Conservation (phyloP, 2,888 invertebrate species). For the Mimachlamys varia region DNA sequence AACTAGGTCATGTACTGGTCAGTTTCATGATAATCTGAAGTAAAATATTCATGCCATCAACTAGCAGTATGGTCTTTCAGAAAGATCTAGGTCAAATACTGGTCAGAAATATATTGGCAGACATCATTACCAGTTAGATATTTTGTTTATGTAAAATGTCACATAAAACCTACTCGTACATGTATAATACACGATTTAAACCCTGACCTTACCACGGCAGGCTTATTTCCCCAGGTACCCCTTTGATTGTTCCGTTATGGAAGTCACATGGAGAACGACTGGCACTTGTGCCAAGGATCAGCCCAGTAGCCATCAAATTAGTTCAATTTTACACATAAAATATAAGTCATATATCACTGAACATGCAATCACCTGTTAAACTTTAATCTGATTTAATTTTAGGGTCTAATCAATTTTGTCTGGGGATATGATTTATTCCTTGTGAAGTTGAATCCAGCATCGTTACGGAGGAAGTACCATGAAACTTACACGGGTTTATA, state of each 20-base stretch:
- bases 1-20: not conserved
- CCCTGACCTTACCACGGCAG: not conserved
- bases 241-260: slow-evolving; percentile 14
- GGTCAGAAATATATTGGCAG: not conserved
- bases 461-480: not conserved
- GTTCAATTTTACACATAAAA: slow-evolving; percentile 25
- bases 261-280: not conserved
- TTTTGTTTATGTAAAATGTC: too few relatives aligned
- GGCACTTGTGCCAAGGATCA: not conserved
- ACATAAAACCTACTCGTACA: too few relatives aligned
- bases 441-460: not conserved
- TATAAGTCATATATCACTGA: slow-evolving; percentile 28
- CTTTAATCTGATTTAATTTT: slow-evolving; percentile 28
- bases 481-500: not conserved
- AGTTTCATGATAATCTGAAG: too few relatives aligned
- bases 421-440: not conserved
- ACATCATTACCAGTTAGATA: too few relatives aligned
- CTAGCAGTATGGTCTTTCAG: not conserved
- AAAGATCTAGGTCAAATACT: not conserved
- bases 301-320: not conserved
- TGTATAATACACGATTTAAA: not conserved
- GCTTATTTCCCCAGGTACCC: not conserved
- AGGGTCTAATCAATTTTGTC: slow-evolving; percentile 28
- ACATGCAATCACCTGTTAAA: slow-evolving; percentile 29
- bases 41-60: too few relatives aligned